Conservation (phyloP, 2,113 vertebrate genomes). For the Mesitornis unicolor region DNA sequence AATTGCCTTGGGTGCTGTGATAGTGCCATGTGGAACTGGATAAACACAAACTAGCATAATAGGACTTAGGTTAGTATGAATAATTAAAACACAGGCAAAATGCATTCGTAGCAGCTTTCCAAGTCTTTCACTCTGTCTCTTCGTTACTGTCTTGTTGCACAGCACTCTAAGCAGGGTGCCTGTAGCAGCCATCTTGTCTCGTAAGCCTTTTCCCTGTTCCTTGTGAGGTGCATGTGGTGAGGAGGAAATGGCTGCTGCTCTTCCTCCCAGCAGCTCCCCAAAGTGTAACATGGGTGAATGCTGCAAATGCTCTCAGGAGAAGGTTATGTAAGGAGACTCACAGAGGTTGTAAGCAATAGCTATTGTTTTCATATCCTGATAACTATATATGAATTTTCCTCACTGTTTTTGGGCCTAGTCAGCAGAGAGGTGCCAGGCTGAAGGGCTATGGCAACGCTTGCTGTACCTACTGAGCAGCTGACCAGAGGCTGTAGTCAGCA, state of each 20-base stretch:
- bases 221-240: too few relatives aligned
- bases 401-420: not conserved
- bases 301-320: not conserved
- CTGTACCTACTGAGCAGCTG: not conserved
- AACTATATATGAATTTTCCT: rapidly evolving
- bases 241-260: not conserved
- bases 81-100: not conserved
- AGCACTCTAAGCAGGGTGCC: not conserved
- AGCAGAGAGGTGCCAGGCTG: not conserved
- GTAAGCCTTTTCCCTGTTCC: rapidly evolving
- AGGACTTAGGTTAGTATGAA: not conserved
- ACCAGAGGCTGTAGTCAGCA: not conserved
- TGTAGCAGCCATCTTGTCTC: not conserved
- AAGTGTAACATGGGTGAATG: not conserved
- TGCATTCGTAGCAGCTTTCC: not conserved
- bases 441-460: not conserved
- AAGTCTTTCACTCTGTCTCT: not conserved
- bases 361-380: not conserved
- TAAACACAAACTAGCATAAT: not conserved
- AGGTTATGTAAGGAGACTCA: not conserved
- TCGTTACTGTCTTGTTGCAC: not conserved
- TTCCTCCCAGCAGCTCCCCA: not conserved
- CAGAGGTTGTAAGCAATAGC: not conserved
- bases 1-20: not conserved
- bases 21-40: not conserved